phyloP scores from a whole-genome alignment of 2,888 invertebrate genomes.

The Minunthozetes semirufus region DNA sequence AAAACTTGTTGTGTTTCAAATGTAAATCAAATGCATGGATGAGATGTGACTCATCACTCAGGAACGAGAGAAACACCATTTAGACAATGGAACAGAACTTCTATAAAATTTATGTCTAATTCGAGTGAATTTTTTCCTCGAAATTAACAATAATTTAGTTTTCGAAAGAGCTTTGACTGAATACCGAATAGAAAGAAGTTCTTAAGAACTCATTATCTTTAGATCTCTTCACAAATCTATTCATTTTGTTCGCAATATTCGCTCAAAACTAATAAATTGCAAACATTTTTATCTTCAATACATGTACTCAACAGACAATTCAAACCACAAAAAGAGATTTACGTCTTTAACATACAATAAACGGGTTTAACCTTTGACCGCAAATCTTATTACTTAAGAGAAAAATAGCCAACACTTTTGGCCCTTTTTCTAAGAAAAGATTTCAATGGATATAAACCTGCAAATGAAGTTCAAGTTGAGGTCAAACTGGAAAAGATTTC shows the following conservation, averaged over 20 bases:
- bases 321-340: neutral
- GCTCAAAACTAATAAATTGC: neutral
- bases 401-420: neutral
- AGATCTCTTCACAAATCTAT: neutral
- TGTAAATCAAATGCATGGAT: slow-evolving; percentile 4
- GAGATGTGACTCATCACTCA: neutral
- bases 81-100: neutral
- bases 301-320: neutral
- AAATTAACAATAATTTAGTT: neutral
- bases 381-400: neutral
- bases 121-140: neutral
- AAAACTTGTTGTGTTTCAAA: neutral
- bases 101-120: slow-evolving; percentile 3
- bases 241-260: neutral
- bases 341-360: neutral
- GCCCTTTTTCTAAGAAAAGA: neutral
- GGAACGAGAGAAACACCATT: neutral
- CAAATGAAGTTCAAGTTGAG: neutral
- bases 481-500: neutral
- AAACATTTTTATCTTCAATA: neutral
- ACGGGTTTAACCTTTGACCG: neutral
- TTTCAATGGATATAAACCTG: neutral
- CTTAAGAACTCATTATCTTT: neutral
- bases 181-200: no score
- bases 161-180: neutral